Percentiles rank a stretch among this genome's conserved stretches.
These are phyloP conservation scores for Caenorhabditis zanzibari DNA, from an alignment of 2,888 invertebrate species.

Conservation along the genomic window DNA sequence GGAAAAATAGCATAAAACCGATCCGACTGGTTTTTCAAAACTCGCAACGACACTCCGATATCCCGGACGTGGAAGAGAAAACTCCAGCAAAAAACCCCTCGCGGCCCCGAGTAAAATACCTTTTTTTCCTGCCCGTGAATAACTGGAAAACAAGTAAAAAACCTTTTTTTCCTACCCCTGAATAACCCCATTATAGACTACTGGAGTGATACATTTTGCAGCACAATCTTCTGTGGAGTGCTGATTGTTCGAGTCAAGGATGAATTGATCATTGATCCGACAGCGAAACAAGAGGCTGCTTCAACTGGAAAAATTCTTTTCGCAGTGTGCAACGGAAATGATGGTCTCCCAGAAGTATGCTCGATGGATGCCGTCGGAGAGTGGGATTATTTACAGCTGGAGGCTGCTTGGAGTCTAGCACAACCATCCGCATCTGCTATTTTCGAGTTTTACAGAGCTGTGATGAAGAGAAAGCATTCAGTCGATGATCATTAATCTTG, in stretches of 20 bases:
- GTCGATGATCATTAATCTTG: slow-evolving; percentile 33
- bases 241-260: slow-evolving; percentile 69
- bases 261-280: slow-evolving; percentile 71
- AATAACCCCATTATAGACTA: too few relatives aligned
- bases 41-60: too few relatives aligned
- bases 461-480: slow-evolving; percentile 53
- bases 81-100: too few relatives aligned
- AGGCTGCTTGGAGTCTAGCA: slow-evolving; percentile 50
- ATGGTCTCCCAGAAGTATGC: slow-evolving; percentile 47
- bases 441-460: slow-evolving; percentile 56
- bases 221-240: slow-evolving; percentile 73
- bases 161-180: too few relatives aligned
- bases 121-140: too few relatives aligned
- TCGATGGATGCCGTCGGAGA: slow-evolving; percentile 55
- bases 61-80: too few relatives aligned
- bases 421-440: slow-evolving; percentile 53
- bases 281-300: slow-evolving; percentile 64
- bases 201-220: slow-evolving; percentile 17
- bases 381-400: slow-evolving; percentile 44
- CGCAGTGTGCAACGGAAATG: slow-evolving; percentile 47
- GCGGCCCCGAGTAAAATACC: too few relatives aligned
- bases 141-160: too few relatives aligned
- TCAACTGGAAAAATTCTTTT: slow-evolving; percentile 70
- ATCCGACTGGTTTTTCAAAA: too few relatives aligned
- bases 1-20: too few relatives aligned